Base-by-base conservation (phyloP, 2,797 vertebrate genomes). In the Pitangus sulphuratus region DNA sequence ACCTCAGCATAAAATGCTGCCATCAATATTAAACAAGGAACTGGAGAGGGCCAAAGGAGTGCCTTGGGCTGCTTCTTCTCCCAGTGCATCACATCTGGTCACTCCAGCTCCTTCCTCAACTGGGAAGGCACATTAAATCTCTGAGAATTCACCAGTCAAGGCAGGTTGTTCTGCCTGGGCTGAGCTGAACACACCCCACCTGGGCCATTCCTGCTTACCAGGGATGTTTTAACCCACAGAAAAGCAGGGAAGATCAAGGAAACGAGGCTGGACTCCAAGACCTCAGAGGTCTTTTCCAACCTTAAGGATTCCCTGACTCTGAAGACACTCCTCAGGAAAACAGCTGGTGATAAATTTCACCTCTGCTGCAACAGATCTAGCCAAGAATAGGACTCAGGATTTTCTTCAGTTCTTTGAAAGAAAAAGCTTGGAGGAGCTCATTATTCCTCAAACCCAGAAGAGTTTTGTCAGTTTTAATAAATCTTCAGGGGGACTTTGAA, bases 391-490 rank as follows among this genome's bases (percentile, higher is more conserved):
- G 37, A 39, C 30, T 60, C 6, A 1, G 0, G 1, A 9, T 45
- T 90, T 71, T 68, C 50, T 76, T 24, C 47, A 62, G 40, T 40
- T 64, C 61, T 88, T 39, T 16, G 35, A 5, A 21, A 40, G 40
- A 61, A 61, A 60, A 44, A n/a, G 0, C 58, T 47, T 61, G 45
- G 28, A 85, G 30, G 48, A 76, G 33, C 54, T 97, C 51, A 51
- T 94, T 93, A 84, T 84, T 84, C 74, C 74, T 87, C 62, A 66
- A 93, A 78, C 30, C 39, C 57, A 42, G 77, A 87, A 81, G 50
- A 48, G 82, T 66, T 68, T 31, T 65, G 31, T 76, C 56, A 54
- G 22, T 25, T 89, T 76, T 56, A 87, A 79, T 90, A 82, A 87
- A 51, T 31, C 92, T 93, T 88, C 54, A 39, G 61, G 62, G 21